phyloP scores from a whole-genome alignment of 2,797 vertebrate genomes.

The Tolypeutes matacus region DNA sequence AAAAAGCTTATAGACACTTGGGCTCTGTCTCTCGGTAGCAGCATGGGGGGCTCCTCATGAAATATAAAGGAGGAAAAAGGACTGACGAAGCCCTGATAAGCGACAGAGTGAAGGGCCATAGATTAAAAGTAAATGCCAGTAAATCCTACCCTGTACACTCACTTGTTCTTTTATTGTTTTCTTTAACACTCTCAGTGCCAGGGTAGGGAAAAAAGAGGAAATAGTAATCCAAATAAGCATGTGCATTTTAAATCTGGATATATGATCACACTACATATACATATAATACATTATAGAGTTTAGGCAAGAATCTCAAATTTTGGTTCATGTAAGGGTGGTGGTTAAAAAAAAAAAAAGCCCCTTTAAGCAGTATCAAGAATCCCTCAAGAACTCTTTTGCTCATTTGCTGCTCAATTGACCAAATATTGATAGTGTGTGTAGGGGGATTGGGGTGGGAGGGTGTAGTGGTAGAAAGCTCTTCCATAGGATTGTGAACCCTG shows the following conservation, averaged over 20 bases:
- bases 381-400: neutral
- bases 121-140: slow-evolving; percentile 92
- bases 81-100: slow-evolving; percentile 90
- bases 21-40: slow-evolving; percentile 89
- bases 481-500: neutral
- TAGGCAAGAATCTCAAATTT: slow-evolving; percentile 52
- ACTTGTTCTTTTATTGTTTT: slow-evolving; percentile 90
- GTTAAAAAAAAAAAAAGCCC: neutral
- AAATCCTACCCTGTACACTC: slow-evolving; percentile 89
- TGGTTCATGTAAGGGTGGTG: neutral
- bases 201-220: slow-evolving; percentile 24
- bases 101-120: slow-evolving; percentile 90
- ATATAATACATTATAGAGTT: neutral
- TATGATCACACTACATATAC: neutral
- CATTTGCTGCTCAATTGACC: neutral
- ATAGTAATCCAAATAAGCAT: neutral
- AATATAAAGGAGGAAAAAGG: slow-evolving; percentile 91
- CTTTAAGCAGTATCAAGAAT: slow-evolving; percentile 1
- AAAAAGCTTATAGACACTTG: slow-evolving; percentile 93
- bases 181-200: slow-evolving; percentile 88
- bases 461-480: neutral
- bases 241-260: neutral
- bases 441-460: too few species aligned
- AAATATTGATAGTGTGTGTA: neutral
- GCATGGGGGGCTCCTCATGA: slow-evolving; percentile 90